Conservation (phyloP, 2,888 invertebrate species). For the Eretmocerus hayati region DNA sequence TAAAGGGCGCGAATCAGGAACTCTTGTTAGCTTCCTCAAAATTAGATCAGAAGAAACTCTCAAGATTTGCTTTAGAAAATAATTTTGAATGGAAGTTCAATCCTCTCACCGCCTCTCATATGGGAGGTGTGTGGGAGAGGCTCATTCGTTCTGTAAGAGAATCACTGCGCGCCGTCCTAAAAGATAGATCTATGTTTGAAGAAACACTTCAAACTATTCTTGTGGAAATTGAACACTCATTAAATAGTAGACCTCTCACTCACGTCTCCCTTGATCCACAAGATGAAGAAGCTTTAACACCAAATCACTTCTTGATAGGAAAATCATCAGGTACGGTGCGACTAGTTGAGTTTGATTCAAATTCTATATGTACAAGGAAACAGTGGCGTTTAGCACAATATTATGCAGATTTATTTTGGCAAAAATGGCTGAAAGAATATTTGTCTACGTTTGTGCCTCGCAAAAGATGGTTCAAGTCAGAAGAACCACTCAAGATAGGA, state of each 20-base stretch:
- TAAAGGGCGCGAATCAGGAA: neutral
- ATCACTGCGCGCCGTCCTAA: neutral
- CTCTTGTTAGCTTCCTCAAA: neutral
- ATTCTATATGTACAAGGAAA: no score
- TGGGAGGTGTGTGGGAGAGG: slow-evolving; percentile 1
- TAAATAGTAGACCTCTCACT: slow-evolving; percentile 10
- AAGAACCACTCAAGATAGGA: no score
- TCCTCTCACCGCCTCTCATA: slow-evolving; percentile 1
- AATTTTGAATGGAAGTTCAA: slow-evolving; percentile 3
- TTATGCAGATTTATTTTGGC: no score
- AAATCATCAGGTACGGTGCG: neutral
- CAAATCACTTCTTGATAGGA: neutral
- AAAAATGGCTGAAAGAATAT: no score
- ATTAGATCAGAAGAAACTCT: neutral
- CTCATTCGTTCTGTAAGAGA: slow-evolving; percentile 6
- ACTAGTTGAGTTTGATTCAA: no score
- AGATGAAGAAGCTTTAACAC: neutral
- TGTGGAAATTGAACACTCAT: slow-evolving; percentile 5
- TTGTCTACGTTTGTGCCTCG: no score
- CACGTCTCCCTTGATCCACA: slow-evolving; percentile 3
- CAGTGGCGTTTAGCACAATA: no score
- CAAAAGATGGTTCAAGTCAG: no score
- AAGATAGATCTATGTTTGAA: slow-evolving; percentile 1
- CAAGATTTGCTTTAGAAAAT: neutral
- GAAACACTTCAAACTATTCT: slow-evolving; percentile 6